These are phyloP conservation scores for Eulemur rufifrons DNA, from an alignment of 2,113 vertebrate species.

Conservation along the genomic window DNA sequence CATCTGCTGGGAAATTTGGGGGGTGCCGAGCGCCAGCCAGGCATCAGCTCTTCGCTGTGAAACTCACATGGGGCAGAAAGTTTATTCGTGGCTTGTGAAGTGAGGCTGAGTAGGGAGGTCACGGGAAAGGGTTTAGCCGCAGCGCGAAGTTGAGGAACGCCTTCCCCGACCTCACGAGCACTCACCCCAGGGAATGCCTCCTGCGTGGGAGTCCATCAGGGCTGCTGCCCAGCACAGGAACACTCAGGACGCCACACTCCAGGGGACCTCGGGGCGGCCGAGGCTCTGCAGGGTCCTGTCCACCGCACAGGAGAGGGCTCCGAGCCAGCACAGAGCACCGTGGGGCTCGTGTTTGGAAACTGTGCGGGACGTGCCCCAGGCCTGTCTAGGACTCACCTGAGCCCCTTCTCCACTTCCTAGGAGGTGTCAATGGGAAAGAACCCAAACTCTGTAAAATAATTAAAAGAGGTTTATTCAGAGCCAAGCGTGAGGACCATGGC, in stretches of 20 bases:
- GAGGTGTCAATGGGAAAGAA: too few species aligned
- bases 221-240: too few species aligned
- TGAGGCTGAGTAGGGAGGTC: not conserved
- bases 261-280: too few species aligned
- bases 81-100: not conserved
- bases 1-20: not conserved
- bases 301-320: too few species aligned
- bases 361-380: too few species aligned
- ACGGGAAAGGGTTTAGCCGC: not conserved
- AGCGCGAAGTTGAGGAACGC: not conserved
- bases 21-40: rapidly evolving
- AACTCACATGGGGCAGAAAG: not conserved
- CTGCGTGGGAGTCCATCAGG: not conserved
- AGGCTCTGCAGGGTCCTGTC: too few species aligned
- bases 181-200: not conserved
- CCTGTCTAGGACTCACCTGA: too few species aligned
- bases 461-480: too few species aligned
- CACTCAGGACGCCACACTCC: not conserved
- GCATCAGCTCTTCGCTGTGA: not conserved
- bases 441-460: too few species aligned
- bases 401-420: not conserved
- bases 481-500: too few species aligned
- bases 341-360: too few species aligned
- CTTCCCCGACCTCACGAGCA: not conserved
- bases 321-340: too few species aligned